phyloP scores from a whole-genome alignment of 2,113 vertebrate species.

The Lepus americanus region DNA sequence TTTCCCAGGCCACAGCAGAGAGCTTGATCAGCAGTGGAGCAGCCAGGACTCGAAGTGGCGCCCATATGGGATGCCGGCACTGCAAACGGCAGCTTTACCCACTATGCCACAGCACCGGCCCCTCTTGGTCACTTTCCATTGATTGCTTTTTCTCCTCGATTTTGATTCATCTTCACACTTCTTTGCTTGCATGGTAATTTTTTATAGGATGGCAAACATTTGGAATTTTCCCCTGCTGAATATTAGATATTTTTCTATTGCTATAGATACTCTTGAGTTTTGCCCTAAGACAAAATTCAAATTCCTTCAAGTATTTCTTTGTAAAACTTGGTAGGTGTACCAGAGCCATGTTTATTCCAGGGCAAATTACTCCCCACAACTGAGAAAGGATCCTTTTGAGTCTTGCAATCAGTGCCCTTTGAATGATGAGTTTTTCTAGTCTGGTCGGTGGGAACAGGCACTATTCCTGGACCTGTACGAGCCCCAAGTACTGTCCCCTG shows the following conservation, averaged over 20 bases:
- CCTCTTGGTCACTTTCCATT: neutral
- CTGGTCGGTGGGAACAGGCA: neutral
- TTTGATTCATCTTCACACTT: neutral
- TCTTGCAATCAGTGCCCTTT: neutral
- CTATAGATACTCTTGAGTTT: neutral
- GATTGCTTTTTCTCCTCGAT: neutral
- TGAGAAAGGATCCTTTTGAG: neutral
- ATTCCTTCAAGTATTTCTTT: neutral
- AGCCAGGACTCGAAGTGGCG: too few species aligned
- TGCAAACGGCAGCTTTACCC: too few species aligned
- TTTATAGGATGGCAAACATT: neutral
- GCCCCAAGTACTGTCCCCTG: neutral
- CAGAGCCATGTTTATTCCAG: neutral
- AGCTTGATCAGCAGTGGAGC: too few species aligned
- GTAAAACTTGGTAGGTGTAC: neutral
- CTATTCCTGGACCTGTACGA: neutral
- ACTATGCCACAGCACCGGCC: too few species aligned
- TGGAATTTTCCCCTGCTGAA: neutral
- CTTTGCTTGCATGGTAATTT: neutral
- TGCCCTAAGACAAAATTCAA: neutral
- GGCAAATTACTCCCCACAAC: neutral
- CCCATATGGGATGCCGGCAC: too few species aligned
- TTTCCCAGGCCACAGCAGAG: too few species aligned
- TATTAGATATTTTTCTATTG: neutral
- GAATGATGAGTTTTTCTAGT: neutral